Base-by-base conservation (phyloP, 2,797 vertebrate genomes). In the Melanotaenia trifasciata region DNA sequence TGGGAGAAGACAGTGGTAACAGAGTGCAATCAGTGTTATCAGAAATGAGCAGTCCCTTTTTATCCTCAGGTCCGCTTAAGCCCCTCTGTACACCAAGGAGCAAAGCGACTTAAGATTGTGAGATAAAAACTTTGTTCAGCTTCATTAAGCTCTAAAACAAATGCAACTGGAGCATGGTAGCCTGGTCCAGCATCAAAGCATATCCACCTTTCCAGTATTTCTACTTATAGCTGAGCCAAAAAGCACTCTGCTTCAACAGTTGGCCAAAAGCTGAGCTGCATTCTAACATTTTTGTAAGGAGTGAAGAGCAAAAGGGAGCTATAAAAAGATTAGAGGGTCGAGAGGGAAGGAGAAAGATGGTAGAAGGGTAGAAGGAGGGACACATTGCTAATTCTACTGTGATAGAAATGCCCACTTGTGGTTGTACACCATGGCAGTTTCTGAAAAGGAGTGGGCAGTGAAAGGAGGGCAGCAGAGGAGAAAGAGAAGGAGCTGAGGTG, bases 311-410 rank as follows among this genome's bases (percentile, higher is more conserved):
- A 56, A 67, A 60, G 22, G 33, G 40, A 67, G 57, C 70, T 86
- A 84, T 88, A 80, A 87, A 89, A 89, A 89, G 88, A 91, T 85
- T 75, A 87, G 74, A 80, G 67, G 56, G 66, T 70, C 64, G 78
- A 75, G 68, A 80, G 54, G 24, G 60, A 76, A 16, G 64, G 61
- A 40, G 54, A 73, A 73, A 67, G 60, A 81, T 63, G 66, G 38
- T 57, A 47, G 57, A 47, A 69, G 57, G 63, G 40, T 59, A 56
- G 54, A 50, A 67, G 57, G 63, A 70, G 59, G 79, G 72, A 76
- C 22, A 16, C 32, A 32, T 20, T 13, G 20, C 28, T 54, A 74
- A 76, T 68, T 76, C 45, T 26, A 66, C 67, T 53, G 64, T 45
- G 54, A 70, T 22, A 58, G 59, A 75, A 70, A 73, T 16, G 16